Base-by-base conservation (phyloP, 1,140 invertebrate genomes). In the Philopotamus ludificatus region DNA sequence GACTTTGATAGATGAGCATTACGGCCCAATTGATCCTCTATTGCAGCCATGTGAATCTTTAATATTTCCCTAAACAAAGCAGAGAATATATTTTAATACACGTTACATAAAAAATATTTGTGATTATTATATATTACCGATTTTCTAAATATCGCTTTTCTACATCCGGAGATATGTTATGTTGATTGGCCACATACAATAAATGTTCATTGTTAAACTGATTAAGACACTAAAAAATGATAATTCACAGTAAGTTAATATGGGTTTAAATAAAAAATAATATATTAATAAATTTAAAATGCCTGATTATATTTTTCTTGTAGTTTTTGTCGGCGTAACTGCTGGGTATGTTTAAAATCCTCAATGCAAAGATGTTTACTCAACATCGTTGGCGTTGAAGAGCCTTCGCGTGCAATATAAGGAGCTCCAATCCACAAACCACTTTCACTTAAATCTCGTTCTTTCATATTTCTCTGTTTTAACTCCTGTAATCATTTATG, bases 111-210 rank as follows among this genome's bases (percentile, higher is more conserved):
- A 12, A 42, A 16, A 44, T 53, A 50, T 23, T n/a, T n/a, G n/a
- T n/a, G n/a, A n/a, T n/a, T n/a, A n/a, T n/a, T n/a, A n/a, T 54
- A 49, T 39, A 60, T 61, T 70, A 78, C 75, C 76, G 77, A 20
- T 70, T 28, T 23, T 74, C 67, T 28, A 81, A 77, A 63, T 80
- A 81, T 10, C 73, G 72, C 16, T 72, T 75, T 63, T 81, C 79
- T 34, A 79, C 78, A 55, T 79, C 74, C 0, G 77, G 74, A 10
- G 74, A 77, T 1, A 81, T 71, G 25, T 77, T 77, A 49, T 76
- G 79, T 62, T 80, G 77, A 65, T 81, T 78, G 0, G 76, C 74
- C 20, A 81, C 70, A 65, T 81, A 82, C 79, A 79, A 81, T 12
- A 79, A 65, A 16, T 78, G 73, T 57, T 79, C 79, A n/a, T 72